These are phyloP conservation scores for Dorcus hopei DNA, from an alignment of 2,888 invertebrate species.

Conservation along the genomic window DNA sequence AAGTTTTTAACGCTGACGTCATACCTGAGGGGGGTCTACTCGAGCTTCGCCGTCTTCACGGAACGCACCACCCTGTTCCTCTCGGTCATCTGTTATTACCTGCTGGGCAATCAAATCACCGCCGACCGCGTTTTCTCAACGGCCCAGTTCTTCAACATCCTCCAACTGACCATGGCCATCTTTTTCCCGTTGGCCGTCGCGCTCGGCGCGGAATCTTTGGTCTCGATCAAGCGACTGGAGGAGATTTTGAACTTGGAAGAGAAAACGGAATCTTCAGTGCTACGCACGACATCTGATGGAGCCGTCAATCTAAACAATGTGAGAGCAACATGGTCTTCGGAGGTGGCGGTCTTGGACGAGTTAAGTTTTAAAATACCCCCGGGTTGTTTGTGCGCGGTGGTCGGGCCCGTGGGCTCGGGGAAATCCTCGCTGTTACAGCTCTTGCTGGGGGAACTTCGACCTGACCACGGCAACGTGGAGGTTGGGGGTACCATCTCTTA, in stretches of 20 bases:
- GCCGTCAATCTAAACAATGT: constrained; percentile 22
- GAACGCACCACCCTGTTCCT: constrained; percentile 80
- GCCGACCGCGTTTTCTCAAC: constrained; percentile 71
- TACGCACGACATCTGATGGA: constrained; percentile 15
- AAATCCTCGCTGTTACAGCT: constrained; percentile 68
- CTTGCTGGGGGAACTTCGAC: constrained; percentile 68
- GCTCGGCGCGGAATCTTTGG: constrained; percentile 60
- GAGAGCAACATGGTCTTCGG: constrained; percentile 39
- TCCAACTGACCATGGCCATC: constrained; percentile 67
- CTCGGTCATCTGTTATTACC: constrained; percentile 73
- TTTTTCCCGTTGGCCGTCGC: constrained; percentile 62
- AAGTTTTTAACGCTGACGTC: constrained; percentile 62
- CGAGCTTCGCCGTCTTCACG: constrained; percentile 71
- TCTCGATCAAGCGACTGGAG: constrained; percentile 63
- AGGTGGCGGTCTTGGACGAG: constrained; percentile 49
- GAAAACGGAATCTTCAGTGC: constrained; percentile 23
- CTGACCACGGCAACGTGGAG: constrained; percentile 58
- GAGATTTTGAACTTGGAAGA: constrained; percentile 49
- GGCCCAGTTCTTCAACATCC: constrained; percentile 73
- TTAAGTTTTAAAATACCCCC: constrained; percentile 52
- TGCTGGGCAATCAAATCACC: constrained; percentile 57
- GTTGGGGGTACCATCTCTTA: constrained; percentile 66
- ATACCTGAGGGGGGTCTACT: constrained; percentile 63
- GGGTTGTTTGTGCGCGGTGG: constrained; percentile 53
- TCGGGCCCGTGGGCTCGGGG: constrained; percentile 67